A percentile compares a stretch with the other conserved stretches of the same genome.
Evolutionary conservation across 2,888 invertebrate species (phyloP).

Genomic region (Norana najaformis): DNA sequence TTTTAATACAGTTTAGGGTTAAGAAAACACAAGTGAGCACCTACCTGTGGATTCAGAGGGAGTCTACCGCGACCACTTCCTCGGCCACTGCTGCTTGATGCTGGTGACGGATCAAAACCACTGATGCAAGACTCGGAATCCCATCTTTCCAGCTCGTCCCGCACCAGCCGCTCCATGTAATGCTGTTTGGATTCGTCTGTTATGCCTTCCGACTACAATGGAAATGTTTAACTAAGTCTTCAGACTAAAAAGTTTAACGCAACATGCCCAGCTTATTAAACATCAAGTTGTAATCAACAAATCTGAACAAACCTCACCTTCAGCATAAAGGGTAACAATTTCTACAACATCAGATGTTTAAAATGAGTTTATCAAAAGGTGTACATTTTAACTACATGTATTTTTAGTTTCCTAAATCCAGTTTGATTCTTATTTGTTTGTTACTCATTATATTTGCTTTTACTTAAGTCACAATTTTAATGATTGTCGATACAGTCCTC

Average conservation of each 20-base stretch:
- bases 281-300: no score
- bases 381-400: no score
- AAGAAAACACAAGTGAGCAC: neutral
- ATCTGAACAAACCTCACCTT: no score
- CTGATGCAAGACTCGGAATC: conserved; percentile 55
- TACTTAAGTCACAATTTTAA: neutral
- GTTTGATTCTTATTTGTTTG: neutral
- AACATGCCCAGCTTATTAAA: no score
- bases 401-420: no score
- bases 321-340: no score
- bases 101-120: conserved; percentile 27
- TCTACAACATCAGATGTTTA: no score
- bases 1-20: no score
- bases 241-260: neutral
- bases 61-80: conserved; percentile 38
- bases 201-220: conserved; percentile 56
- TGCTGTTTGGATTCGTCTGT: conserved; percentile 62
- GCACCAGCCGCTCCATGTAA: conserved; percentile 63
- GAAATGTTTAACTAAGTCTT: neutral
- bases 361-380: no score
- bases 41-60: conserved; percentile 27
- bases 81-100: conserved; percentile 30
- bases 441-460: neutral
- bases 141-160: conserved; percentile 63
- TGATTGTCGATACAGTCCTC: neutral